These are phyloP conservation scores for Saguinus midas DNA, from an alignment of 2,113 vertebrate species.

Conservation along the genomic window DNA sequence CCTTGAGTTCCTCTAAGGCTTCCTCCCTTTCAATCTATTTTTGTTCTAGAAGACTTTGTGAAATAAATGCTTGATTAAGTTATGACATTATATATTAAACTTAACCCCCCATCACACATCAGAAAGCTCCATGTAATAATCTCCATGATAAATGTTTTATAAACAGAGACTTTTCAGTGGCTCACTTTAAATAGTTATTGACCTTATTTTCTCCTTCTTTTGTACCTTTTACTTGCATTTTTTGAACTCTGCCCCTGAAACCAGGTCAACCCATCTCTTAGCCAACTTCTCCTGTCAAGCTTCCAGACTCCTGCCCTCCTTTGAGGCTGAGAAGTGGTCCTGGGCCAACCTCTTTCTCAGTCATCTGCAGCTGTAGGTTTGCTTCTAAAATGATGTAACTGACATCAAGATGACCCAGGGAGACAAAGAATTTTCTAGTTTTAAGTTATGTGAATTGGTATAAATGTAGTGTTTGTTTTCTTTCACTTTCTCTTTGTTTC, in stretches of 20 bases:
- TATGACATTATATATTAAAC: constrained; percentile 22
- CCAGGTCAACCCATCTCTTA: background rate
- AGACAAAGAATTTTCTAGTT: background rate
- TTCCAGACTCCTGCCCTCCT: background rate
- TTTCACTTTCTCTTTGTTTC: constrained; percentile 8
- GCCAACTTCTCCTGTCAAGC: background rate
- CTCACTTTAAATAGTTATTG: constrained; percentile 12
- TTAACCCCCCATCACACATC: background rate
- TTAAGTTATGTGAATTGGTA: background rate
- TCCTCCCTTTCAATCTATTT: background rate
- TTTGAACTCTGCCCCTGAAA: constrained; percentile 18
- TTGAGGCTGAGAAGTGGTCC: background rate
- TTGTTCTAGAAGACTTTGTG: background rate
- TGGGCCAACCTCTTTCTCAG: background rate
- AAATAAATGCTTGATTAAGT: constrained; percentile 1
- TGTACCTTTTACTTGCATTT: constrained; percentile 12
- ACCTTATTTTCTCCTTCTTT: background rate
- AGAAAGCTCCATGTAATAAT: background rate
- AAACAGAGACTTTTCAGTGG: background rate
- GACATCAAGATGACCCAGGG: background rate
- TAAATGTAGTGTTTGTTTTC: background rate
- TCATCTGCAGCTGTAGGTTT: background rate
- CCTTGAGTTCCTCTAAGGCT: background rate
- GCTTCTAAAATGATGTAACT: background rate
- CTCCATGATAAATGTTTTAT: background rate